A percentile compares a stretch with the other conserved stretches of the same genome.
Conservation (phyloP, 2,797 vertebrate genomes). For the Sarcophilus harrisii region DNA sequence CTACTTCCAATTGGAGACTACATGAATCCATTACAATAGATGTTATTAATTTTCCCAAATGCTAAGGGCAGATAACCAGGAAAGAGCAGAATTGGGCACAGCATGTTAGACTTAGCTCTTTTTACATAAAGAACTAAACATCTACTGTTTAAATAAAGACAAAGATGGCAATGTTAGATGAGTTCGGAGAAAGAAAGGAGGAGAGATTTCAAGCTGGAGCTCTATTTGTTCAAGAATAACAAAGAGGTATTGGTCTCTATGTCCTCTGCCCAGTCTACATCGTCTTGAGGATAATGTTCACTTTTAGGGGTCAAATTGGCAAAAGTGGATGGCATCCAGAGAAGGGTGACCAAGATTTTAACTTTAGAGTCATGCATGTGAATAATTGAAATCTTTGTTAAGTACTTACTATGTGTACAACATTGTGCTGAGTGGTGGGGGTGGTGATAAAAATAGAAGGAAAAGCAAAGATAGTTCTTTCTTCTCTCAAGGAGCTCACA, state of each 20-base stretch:
- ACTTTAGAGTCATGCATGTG: background rate
- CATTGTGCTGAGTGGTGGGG: background rate
- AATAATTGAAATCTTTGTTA: background rate
- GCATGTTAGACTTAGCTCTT: background rate
- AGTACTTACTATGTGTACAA: background rate
- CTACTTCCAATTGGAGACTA: conserved; percentile 65
- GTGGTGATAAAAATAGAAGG: background rate
- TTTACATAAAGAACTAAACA: background rate
- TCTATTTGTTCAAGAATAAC: background rate
- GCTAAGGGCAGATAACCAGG: conserved; percentile 27
- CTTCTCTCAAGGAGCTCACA: background rate
- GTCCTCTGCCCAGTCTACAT: background rate
- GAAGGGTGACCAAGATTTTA: background rate
- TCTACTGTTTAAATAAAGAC: background rate
- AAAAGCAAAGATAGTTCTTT: background rate
- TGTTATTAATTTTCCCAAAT: conserved; percentile 50
- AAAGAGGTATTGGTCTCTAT: background rate
- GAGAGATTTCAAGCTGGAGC: background rate
- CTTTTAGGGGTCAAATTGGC: background rate
- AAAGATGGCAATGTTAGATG: background rate
- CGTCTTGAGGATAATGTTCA: background rate
- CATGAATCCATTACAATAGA: conserved; percentile 56
- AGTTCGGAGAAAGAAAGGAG: background rate
- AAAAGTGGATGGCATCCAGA: background rate
- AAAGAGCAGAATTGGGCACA: conserved; percentile 20